Conservation (phyloP, 2,888 invertebrate species). For the Physocephala rufipes region DNA sequence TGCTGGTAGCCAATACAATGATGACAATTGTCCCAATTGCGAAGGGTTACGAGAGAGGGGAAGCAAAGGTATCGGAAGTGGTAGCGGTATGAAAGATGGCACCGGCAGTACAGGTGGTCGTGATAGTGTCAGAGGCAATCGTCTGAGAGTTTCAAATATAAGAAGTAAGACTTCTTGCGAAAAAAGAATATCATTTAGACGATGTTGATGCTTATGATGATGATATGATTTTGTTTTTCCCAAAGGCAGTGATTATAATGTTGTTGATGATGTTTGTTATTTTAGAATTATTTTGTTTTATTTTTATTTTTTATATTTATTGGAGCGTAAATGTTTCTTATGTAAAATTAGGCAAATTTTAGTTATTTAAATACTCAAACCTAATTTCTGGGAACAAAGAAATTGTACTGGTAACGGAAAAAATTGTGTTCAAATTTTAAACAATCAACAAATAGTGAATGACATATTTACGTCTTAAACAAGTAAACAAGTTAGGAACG, state of each 20-base stretch:
- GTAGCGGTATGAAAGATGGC: no score
- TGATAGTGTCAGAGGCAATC: no score
- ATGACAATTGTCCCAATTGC: not conserved
- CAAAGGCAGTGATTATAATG: no score
- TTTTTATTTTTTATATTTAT: conserved; percentile 11
- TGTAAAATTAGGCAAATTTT: not conserved
- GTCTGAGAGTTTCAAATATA: not conserved
- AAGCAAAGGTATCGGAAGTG: no score
- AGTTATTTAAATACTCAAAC: not conserved
- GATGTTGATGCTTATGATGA: not conserved
- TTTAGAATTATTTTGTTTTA: not conserved
- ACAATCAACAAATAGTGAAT: no score
- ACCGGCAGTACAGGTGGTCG: no score
- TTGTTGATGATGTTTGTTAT: not conserved
- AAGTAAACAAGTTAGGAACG: not conserved
- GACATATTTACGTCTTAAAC: no score
- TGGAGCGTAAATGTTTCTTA: not conserved
- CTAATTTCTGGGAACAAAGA: not conserved
- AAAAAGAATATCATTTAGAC: not conserved
- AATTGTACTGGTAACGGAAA: not conserved
- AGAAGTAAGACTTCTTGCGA: not conserved
- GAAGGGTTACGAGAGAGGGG: no score
- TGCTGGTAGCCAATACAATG: not conserved
- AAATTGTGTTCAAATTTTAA: not conserved
- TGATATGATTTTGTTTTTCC: no score